Conservation (phyloP, 2,113 vertebrate species). For the Anser cygnoides region DNA sequence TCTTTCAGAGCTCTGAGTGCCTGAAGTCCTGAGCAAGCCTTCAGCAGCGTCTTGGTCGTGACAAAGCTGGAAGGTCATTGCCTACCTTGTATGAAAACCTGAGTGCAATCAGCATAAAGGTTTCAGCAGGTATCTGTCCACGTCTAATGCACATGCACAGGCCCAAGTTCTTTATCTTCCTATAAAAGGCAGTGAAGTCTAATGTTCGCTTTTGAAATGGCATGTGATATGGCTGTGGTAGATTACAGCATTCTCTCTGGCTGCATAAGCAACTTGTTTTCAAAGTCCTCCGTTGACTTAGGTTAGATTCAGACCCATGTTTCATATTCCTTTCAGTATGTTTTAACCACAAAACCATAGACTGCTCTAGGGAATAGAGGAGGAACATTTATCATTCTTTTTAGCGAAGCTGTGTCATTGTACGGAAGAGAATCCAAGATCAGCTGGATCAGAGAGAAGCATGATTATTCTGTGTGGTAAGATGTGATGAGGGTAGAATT, state of each 20-base stretch:
- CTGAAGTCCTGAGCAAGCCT: background rate
- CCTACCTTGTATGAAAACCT: background rate
- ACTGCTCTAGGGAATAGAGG: background rate
- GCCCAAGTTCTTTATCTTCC: background rate
- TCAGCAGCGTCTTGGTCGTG: background rate
- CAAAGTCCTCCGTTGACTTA: background rate
- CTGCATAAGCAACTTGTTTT: background rate
- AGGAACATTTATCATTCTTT: constrained; percentile 1
- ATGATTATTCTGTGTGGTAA: background rate
- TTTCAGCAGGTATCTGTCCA: background rate
- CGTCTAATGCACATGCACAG: accelerated
- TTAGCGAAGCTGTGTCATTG: background rate
- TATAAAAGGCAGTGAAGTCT: background rate
- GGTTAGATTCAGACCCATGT: background rate
- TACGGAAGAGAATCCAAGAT: background rate
- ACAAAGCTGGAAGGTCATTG: background rate
- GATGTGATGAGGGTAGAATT: background rate
- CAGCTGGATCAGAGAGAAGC: background rate
- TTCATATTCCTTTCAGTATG: background rate
- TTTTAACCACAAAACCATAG: constrained; percentile 35
- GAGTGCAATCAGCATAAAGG: background rate
- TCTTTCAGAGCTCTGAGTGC: background rate
- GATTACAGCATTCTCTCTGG: background rate
- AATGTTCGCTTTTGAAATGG: background rate
- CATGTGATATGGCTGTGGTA: background rate